Base-by-base conservation (phyloP, 2,797 vertebrate genomes). In the Pterois miles region DNA sequence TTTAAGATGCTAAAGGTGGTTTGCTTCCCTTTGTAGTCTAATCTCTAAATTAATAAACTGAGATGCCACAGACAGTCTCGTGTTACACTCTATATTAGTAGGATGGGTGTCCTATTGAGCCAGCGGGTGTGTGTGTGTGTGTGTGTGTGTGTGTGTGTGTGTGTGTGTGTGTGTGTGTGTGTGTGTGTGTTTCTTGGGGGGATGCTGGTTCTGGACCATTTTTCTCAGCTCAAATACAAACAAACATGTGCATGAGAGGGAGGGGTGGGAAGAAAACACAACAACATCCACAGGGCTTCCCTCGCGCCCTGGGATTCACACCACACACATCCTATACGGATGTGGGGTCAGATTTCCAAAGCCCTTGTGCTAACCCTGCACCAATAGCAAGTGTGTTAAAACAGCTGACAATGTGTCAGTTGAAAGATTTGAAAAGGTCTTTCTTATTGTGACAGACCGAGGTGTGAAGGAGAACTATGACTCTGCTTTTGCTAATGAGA, bases 11-110 rank as follows among this genome's bases (percentile, higher is more conserved):
- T 89, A 82, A 87, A 88, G 88, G 90, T 86, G 88, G 57, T 79
- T 86, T 63, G 64, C 74, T 78, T 83, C 65, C 76, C 89, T 94
- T 90, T 93, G 90, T 93, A 72, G 76, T 89, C 59, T 94, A 92
- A 93, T 94, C 93, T 87, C 81, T 84, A 78, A 87, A 86, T 88
- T 92, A 94, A 90, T 91, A 86, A 89, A 85, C 69, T 25, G 53
- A 25, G 78, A 90, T 88, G 66, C 84, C 85, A 50, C 85, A 85
- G 87, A 82, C 78, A 65, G 89, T 62, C 46, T 91, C 29, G 18
- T 38, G 78, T 91, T 92, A 63, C 89, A 8, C 65, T 88, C 82
- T 91, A 86, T 91, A 85, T 94, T 80, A 79, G 73, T 8, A 69
- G 74, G 74, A 1, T 66, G 46, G 53, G 22, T 69, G 23, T 67